Evolutionary conservation across 2,888 invertebrate species (phyloP).

Genomic region (Stramonita haemastoma): DNA sequence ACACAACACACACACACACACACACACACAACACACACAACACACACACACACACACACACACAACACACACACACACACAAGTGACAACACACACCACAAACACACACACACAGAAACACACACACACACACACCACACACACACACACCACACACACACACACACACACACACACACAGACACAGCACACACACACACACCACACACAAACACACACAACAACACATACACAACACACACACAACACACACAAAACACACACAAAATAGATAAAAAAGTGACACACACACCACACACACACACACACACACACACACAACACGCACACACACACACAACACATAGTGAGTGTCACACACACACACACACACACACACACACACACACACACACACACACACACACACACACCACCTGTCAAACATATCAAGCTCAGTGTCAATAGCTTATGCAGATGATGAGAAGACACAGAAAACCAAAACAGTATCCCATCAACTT

Average conservation of each 20-base stretch:
- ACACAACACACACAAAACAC: constrained; percentile 28
- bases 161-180: too few species aligned
- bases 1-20: background rate
- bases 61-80: background rate
- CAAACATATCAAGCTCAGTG: background rate
- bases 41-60: too few species aligned
- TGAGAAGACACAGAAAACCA: too few species aligned
- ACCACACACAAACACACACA: background rate
- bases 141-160: too few species aligned
- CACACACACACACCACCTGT: background rate
- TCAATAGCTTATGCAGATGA: too few species aligned
- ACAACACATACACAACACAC: constrained; percentile 35
- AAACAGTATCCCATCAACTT: too few species aligned
- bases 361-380: background rate
- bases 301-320: background rate
- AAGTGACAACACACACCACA: constrained; percentile 16
- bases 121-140: background rate
- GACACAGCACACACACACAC: background rate
- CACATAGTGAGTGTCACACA: too few species aligned
- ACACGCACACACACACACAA: too few species aligned
- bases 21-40: too few species aligned
- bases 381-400: background rate
- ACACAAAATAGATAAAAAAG: too few species aligned
- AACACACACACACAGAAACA: constrained; percentile 32
- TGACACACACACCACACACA: background rate